A percentile compares a stretch with the other conserved stretches of the same genome.
These are phyloP conservation scores for Thymelicus lineola DNA, from an alignment of 2,888 invertebrate genomes.

Conservation along the genomic window DNA sequence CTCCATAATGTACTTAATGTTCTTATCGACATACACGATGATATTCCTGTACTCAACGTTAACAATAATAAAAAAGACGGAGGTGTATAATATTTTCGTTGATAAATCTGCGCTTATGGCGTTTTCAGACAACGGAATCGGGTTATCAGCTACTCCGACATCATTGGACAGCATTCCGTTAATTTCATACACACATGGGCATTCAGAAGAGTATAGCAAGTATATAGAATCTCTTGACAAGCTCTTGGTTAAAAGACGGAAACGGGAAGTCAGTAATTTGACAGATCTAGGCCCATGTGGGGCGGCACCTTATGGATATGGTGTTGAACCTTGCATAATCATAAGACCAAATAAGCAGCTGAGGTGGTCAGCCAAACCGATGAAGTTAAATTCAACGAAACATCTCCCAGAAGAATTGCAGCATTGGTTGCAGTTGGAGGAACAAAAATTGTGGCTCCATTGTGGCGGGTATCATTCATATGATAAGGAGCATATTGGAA, in stretches of 20 bases:
- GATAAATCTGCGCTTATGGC: conserved; percentile 52
- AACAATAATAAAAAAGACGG: conserved; percentile 50
- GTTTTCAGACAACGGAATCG: conserved; percentile 62
- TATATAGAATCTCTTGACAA: conserved; percentile 65
- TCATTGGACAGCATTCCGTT: conserved; percentile 58
- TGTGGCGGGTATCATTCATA: conserved; percentile 67
- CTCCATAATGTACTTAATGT: conserved; percentile 64
- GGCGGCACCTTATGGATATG: conserved; percentile 68
- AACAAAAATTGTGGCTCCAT: conserved; percentile 65
- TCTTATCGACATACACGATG: conserved; percentile 63
- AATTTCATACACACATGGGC: conserved; percentile 65
- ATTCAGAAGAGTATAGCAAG: conserved; percentile 57
- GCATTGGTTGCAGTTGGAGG: conserved; percentile 57
- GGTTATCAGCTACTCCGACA: conserved; percentile 67
- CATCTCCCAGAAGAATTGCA: conserved; percentile 59
- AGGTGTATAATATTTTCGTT: conserved; percentile 46
- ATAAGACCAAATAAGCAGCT: conserved; percentile 69
- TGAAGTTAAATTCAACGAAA: conserved; percentile 52
- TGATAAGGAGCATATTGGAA: conserved; percentile 71
- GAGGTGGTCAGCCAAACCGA: conserved; percentile 66
- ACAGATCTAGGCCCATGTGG: conserved; percentile 68
- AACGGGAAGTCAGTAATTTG: conserved; percentile 46
- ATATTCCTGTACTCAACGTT: conserved; percentile 61
- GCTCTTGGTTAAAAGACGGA: conserved; percentile 54
- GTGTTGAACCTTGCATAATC: conserved; percentile 67